phyloP scores from a whole-genome alignment of 2,888 invertebrate genomes.

The Muscina levida region DNA sequence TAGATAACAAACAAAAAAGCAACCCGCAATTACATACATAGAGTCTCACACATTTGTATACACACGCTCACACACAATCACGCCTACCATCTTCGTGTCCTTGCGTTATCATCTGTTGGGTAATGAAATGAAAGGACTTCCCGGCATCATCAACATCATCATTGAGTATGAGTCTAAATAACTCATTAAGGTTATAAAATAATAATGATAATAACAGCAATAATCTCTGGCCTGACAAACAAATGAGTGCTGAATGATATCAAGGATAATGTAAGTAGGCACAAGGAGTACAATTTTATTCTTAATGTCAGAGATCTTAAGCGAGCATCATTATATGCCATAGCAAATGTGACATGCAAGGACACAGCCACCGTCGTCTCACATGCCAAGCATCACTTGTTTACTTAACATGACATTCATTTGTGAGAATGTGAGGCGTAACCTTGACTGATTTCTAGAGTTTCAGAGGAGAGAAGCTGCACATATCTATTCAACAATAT shows the following conservation, averaged over 20 bases:
- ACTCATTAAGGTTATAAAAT: constrained; percentile 65
- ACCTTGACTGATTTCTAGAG: too few species aligned
- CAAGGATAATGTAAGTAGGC: not conserved
- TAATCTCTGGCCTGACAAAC: constrained; percentile 9
- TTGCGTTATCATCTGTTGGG: not conserved
- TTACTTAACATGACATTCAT: too few species aligned
- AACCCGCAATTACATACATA: too few species aligned
- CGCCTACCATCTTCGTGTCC: constrained; percentile 2
- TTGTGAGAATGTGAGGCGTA: too few species aligned
- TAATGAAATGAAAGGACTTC: too few species aligned
- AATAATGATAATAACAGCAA: constrained; percentile 55
- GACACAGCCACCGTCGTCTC: too few species aligned
- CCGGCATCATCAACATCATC: too few species aligned
- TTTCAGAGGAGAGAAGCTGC: too few species aligned
- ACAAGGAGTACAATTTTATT: not conserved
- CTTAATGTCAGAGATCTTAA: not conserved
- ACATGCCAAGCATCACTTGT: too few species aligned
- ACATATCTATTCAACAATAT: too few species aligned
- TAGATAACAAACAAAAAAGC: too few species aligned
- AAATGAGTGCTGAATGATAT: not conserved
- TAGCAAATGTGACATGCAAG: not conserved
- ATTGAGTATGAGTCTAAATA: constrained; percentile 42
- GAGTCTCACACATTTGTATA: constrained; percentile 5
- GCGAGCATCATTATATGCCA: not conserved
- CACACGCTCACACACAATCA: constrained; percentile 4